Evolutionary conservation across 2,113 vertebrate species (phyloP).

Genomic region (Toxotes chatareus): DNA sequence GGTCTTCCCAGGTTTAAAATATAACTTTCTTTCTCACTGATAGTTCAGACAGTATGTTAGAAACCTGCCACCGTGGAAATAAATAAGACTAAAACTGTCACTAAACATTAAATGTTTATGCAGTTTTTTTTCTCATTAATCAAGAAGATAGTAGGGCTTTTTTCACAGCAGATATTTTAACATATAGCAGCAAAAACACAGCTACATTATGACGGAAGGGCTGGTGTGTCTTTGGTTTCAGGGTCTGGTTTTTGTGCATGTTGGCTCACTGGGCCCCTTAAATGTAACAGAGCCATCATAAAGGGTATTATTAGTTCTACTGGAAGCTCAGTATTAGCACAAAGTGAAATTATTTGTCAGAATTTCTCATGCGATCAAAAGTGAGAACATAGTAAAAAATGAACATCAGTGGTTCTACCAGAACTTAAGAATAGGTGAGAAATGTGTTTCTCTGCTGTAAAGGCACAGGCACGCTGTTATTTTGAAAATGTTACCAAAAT

Average conservation of each 20-base stretch:
- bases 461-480: not conserved
- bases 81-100: not conserved
- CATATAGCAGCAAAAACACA: too few species aligned
- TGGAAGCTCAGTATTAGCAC: not conserved
- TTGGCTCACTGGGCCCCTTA: too few species aligned
- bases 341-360: not conserved
- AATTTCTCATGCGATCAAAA: not conserved
- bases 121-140: too few species aligned
- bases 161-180: not conserved
- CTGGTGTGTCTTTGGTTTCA: too few species aligned
- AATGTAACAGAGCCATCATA: too few species aligned
- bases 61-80: not conserved
- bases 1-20: not conserved
- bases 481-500: not conserved
- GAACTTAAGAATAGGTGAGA: not conserved
- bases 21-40: too few species aligned
- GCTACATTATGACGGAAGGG: too few species aligned
- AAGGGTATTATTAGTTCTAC: not conserved
- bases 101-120: not conserved
- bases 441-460: not conserved
- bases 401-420: not conserved
- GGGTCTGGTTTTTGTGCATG: too few species aligned
- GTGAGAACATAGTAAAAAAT: not conserved
- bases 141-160: not conserved
- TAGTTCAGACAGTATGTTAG: not conserved